phyloP scores from a whole-genome alignment of 2,113 vertebrate species.

The Podilymbus podiceps region DNA sequence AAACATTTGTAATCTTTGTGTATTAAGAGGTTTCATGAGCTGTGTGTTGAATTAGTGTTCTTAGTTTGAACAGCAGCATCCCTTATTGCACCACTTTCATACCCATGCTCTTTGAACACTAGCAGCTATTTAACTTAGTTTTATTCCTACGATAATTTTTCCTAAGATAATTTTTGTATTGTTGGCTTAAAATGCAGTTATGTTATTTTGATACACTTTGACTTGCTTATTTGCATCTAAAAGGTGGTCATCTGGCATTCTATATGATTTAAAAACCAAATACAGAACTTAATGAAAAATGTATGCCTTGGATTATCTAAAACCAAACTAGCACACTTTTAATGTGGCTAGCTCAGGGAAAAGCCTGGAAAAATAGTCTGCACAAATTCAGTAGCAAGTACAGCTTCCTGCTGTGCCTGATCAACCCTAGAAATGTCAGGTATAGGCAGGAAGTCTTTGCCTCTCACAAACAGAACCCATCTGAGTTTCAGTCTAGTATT shows the following conservation, averaged over 20 bases:
- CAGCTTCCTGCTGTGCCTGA: neutral
- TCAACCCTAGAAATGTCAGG: neutral
- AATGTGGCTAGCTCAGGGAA: neutral
- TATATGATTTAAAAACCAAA: neutral
- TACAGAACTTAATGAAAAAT: neutral
- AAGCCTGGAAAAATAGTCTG: neutral
- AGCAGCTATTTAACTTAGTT: neutral
- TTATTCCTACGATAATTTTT: neutral
- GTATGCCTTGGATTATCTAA: neutral
- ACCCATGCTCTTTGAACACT: neutral
- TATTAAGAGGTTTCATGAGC: neutral
- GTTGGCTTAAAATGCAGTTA: neutral
- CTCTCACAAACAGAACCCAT: neutral
- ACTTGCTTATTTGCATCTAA: neutral
- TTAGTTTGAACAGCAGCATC: neutral
- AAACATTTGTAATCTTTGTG: neutral
- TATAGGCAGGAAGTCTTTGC: neutral
- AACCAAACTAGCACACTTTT: neutral
- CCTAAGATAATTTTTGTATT: neutral
- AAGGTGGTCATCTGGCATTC: neutral
- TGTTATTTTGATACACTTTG: neutral
- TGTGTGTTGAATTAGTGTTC: neutral
- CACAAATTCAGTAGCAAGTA: neutral
- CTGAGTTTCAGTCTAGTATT: neutral
- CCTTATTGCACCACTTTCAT: neutral